Evolutionary conservation across 2,113 vertebrate genomes (phyloP).

Genomic region (Climacteris rufus): DNA sequence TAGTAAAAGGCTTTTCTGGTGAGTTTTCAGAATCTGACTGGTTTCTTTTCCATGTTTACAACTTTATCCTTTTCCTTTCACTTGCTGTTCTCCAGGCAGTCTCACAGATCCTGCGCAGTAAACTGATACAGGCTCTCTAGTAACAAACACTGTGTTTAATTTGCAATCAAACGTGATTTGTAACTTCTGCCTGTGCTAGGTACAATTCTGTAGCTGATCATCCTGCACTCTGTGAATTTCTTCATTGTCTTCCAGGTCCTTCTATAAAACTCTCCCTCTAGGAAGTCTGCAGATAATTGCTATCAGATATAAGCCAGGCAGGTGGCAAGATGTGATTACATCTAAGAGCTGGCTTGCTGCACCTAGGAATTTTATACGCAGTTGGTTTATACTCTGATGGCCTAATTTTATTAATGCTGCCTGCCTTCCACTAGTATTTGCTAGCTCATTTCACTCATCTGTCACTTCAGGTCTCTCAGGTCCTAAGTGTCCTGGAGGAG

Average conservation of each 20-base stretch:
- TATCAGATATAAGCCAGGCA: not conserved
- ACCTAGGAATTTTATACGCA: not conserved
- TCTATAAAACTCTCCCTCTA: not conserved
- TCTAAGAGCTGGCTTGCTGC: not conserved
- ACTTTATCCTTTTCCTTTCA: not conserved
- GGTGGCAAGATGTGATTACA: slow-evolving; percentile 34
- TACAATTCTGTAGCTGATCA: not conserved
- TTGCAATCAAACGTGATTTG: not conserved
- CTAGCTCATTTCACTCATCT: not conserved
- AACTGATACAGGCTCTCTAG: not conserved
- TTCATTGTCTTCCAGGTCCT: not conserved
- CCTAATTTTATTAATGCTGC: not conserved
- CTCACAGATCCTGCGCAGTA: not conserved
- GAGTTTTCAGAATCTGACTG: not conserved
- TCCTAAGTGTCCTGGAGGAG: not conserved
- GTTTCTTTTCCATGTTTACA: not conserved
- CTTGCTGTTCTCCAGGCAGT: not conserved
- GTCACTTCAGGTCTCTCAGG: not conserved
- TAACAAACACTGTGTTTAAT: not conserved
- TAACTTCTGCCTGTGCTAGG: not conserved
- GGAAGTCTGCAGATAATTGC: not conserved
- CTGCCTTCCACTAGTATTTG: not conserved
- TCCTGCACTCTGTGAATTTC: not conserved
- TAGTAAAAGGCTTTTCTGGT: not conserved
- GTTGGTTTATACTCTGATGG: not conserved